A percentile compares a stretch with the other conserved stretches of the same genome.
phyloP scores from a whole-genome alignment of 1,140 invertebrate genomes.

The Hestina assimilis region DNA sequence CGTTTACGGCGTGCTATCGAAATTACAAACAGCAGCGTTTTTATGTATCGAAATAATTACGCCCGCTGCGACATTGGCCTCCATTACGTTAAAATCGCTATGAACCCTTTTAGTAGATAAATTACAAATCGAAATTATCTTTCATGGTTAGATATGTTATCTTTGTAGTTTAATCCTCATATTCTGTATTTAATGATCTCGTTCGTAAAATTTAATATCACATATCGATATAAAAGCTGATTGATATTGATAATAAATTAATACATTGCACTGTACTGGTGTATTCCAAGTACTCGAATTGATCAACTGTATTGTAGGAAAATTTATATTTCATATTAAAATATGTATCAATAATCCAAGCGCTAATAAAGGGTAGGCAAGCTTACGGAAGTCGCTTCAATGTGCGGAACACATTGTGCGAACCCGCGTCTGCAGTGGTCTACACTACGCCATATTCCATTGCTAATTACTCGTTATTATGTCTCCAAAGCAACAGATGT shows the following conservation, averaged over 20 bases:
- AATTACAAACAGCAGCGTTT: slow-evolving; percentile 7
- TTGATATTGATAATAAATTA: slow-evolving; percentile 7
- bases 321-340: too few relatives aligned
- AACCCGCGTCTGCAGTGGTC: slow-evolving; percentile 40
- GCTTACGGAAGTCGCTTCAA: slow-evolving; percentile 12
- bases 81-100: not conserved
- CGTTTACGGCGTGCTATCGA: not conserved
- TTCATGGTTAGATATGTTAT: slow-evolving; percentile 11
- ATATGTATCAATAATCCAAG: too few relatives aligned
- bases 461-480: slow-evolving; percentile 70
- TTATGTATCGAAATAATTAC: slow-evolving; percentile 2
- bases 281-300: too few relatives aligned
- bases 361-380: slow-evolving; percentile 1
- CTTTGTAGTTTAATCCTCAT: slow-evolving; percentile 7
- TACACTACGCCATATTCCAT: slow-evolving; percentile 38
- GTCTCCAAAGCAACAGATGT: slow-evolving; percentile 69
- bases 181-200: slow-evolving; percentile 5
- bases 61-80: not conserved
- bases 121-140: slow-evolving; percentile 1
- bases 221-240: not conserved
- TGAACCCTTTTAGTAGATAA: not conserved
- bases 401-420: slow-evolving; percentile 69
- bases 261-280: too few relatives aligned
- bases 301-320: too few relatives aligned
- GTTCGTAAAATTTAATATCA: slow-evolving; percentile 6